Evolutionary conservation across 2,888 invertebrate genomes (phyloP).

Genomic region (Tetragonisca angustula): DNA sequence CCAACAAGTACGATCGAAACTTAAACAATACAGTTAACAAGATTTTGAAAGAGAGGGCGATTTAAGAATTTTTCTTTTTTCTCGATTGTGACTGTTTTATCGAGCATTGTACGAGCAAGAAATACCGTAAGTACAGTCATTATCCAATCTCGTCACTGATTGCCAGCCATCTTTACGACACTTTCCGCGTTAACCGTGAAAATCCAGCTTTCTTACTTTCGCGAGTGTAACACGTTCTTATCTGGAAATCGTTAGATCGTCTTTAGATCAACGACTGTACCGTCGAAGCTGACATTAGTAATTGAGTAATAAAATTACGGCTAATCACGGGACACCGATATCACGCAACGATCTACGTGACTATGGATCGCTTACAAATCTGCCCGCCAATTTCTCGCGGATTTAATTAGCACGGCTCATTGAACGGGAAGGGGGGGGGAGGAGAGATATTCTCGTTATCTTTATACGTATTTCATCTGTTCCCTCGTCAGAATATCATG

Average conservation of each 20-base stretch:
- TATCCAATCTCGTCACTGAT: neutral
- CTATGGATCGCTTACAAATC: slow-evolving; percentile 25
- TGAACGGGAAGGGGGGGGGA: slow-evolving; percentile 7
- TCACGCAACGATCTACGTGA: slow-evolving; percentile 17
- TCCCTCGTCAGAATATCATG: neutral
- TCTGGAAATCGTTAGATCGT: neutral
- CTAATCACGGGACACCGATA: neutral
- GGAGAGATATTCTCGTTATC: neutral
- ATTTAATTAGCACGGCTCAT: slow-evolving; percentile 53
- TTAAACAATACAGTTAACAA: too few species aligned
- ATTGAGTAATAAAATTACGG: slow-evolving; percentile 9
- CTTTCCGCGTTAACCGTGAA: neutral
- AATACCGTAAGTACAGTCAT: neutral
- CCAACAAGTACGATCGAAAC: too few species aligned
- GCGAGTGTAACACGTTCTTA: neutral
- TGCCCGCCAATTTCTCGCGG: slow-evolving; percentile 33
- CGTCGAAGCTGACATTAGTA: neutral
- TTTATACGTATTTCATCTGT: neutral
- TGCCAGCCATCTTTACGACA: neutral
- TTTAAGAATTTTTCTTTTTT: too few species aligned
- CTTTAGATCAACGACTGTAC: neutral
- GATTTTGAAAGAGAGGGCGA: too few species aligned
- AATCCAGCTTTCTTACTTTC: neutral
- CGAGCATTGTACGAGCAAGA: too few species aligned
- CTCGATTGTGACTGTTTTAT: too few species aligned